Conservation (phyloP, 2,797 vertebrate genomes). For the Cyclura pinguis region DNA sequence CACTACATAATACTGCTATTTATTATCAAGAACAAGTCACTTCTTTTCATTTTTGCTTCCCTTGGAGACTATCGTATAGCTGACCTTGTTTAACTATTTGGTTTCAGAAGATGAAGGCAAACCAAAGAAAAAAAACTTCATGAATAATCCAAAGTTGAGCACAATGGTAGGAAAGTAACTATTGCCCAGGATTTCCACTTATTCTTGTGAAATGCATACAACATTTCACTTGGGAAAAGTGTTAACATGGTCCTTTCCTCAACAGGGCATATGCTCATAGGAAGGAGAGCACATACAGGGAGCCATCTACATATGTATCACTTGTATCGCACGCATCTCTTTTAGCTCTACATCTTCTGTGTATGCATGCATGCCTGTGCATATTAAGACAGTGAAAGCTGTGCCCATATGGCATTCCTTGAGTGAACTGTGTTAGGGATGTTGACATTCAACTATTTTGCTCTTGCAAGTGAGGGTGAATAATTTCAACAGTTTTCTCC, state of each 20-base stretch:
- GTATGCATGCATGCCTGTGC: neutral
- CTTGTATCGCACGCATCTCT: neutral
- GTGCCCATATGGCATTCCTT: no score
- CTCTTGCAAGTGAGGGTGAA: no score
- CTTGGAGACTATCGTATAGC: neutral
- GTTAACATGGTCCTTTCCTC: neutral
- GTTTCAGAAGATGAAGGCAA: no score
- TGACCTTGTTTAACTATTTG: neutral
- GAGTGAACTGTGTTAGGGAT: no score
- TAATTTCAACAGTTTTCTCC: no score
- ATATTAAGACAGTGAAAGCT: neutral
- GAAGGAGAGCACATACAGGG: neutral
- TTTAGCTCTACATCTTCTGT: neutral
- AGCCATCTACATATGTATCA: neutral
- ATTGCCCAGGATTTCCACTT: constrained; percentile 39
- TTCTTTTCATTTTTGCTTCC: constrained; percentile 4
- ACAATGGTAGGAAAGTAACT: neutral
- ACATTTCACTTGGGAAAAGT: neutral
- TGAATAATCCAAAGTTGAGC: neutral
- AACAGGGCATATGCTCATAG: no score
- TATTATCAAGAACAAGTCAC: neutral
- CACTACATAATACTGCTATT: neutral
- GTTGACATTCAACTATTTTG: no score
- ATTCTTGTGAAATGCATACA: neutral
- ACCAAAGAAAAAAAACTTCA: accelerated